Evolutionary conservation across 2,888 invertebrate species (phyloP).

Genomic region (Meteorus cinctellus): DNA sequence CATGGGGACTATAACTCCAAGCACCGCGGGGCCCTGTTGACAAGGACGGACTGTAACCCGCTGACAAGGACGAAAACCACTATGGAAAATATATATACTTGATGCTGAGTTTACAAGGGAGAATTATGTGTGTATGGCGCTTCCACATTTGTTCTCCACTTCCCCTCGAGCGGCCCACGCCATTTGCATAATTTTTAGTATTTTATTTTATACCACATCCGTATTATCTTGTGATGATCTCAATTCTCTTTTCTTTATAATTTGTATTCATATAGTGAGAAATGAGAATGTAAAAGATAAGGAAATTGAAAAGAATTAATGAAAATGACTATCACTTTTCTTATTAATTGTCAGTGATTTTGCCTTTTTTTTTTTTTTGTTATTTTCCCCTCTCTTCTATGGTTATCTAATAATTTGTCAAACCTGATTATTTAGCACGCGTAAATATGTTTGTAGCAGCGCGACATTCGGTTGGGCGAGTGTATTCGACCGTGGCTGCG

Average conservation of each 20-base stretch:
- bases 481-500: slow-evolving; percentile 65
- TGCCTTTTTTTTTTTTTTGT: not conserved
- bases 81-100: not conserved
- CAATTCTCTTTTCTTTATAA: slow-evolving; percentile 57
- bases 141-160: not conserved
- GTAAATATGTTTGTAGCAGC: not conserved
- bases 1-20: not conserved
- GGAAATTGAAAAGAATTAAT: not conserved
- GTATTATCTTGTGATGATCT: slow-evolving; percentile 58
- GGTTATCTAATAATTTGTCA: slow-evolving; percentile 23
- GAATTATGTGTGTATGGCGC: not conserved
- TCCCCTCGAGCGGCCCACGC: not conserved
- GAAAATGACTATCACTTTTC: not conserved
- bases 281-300: slow-evolving; percentile 24
- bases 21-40: slow-evolving; percentile 35
- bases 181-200: slow-evolving; percentile 7
- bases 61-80: slow-evolving; percentile 58
- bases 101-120: too few species aligned
- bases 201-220: slow-evolving; percentile 1
- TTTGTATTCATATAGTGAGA: slow-evolving; percentile 51
- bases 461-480: slow-evolving; percentile 46
- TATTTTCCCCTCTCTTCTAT: slow-evolving; percentile 1
- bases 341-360: not conserved
- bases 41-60: slow-evolving; percentile 52
- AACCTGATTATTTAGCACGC: slow-evolving; percentile 35